These are phyloP conservation scores for Prunella strophiata DNA, from an alignment of 2,797 vertebrate species.

Conservation along the genomic window DNA sequence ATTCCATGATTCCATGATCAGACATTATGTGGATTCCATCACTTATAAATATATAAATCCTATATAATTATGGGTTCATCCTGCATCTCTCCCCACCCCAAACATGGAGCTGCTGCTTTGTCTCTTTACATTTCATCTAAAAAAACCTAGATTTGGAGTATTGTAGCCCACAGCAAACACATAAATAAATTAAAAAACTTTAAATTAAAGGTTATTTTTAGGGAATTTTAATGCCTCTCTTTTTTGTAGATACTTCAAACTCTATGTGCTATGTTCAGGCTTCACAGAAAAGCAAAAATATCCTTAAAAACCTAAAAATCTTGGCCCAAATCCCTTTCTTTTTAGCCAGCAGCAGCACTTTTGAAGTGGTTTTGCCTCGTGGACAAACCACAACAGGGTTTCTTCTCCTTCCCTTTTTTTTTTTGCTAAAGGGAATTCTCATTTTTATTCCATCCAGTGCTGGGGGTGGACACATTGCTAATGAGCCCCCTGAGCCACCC, in stretches of 20 bases:
- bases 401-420: background rate
- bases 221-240: background rate
- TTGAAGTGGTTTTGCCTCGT: background rate
- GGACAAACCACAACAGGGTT: background rate
- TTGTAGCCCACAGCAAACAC: background rate
- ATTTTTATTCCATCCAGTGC: background rate
- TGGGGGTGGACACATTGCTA: background rate
- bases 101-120: background rate
- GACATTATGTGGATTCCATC: background rate
- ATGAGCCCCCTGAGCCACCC: background rate
- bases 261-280: rapidly evolving
- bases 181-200: background rate
- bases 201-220: background rate
- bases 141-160: no score
- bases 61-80: background rate
- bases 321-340: background rate
- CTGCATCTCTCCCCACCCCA: background rate
- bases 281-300: background rate
- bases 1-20: background rate
- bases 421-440: background rate
- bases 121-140: background rate
- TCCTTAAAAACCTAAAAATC: background rate
- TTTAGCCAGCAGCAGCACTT: background rate
- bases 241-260: background rate
- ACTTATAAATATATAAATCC: background rate